Percentiles rank a stretch among this genome's conserved stretches.
Evolutionary conservation across 2,113 vertebrate species (phyloP).

Genomic region (Cercocebus atys): DNA sequence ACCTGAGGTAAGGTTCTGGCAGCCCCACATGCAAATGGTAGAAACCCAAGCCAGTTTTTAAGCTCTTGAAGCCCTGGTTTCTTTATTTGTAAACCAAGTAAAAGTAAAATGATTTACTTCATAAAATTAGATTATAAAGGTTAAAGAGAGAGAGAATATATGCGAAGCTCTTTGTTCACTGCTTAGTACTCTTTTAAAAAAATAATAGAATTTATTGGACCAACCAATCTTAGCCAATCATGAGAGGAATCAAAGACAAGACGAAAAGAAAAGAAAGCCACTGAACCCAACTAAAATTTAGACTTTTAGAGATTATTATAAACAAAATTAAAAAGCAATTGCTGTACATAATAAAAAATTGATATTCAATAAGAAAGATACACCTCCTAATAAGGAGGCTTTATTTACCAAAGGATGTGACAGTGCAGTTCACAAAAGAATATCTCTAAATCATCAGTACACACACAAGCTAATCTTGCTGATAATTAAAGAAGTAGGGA

Average conservation of each 20-base stretch:
- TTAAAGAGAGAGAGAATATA: not conserved
- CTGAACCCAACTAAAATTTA: not conserved
- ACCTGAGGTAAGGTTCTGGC: not conserved
- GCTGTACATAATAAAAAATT: not conserved
- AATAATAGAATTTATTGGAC: not conserved
- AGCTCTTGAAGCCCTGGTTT: not conserved
- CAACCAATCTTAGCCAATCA: not conserved
- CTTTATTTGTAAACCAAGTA: not conserved
- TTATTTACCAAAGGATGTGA: not conserved
- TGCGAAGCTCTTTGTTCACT: not conserved
- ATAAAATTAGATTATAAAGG: not conserved
- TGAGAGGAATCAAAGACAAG: not conserved
- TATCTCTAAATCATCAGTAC: not conserved
- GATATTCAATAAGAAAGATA: not conserved
- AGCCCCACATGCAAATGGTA: no score
- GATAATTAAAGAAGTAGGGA: not conserved
- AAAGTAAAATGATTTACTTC: not conserved
- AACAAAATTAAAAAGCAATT: conserved; percentile 20
- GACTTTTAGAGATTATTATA: conserved; percentile 21
- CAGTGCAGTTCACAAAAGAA: conserved; percentile 31
- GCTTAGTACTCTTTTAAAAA: not conserved
- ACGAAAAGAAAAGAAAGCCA: no score
- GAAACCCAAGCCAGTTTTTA: not conserved
- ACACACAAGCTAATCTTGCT: not conserved
- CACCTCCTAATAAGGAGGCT: not conserved